Percentiles rank a stretch among this genome's conserved stretches.
Evolutionary conservation across 2,888 invertebrate species (phyloP).

Genomic region (Sinotaia quadrata): DNA sequence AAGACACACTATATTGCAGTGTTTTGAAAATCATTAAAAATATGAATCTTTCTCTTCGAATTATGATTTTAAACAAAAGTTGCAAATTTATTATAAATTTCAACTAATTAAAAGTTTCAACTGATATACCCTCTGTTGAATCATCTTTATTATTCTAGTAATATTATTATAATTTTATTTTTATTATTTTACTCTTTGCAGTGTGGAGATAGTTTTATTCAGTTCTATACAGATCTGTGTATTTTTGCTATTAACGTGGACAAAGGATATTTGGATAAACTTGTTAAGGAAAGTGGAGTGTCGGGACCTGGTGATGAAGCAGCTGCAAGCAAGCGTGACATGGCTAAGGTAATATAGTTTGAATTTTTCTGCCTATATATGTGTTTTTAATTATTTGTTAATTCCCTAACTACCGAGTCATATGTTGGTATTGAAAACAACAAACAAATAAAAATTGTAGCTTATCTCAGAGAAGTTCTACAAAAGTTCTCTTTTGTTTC

Average conservation of each 20-base stretch:
- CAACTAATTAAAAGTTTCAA: not conserved
- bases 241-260: slow-evolving; percentile 65
- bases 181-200: slow-evolving; percentile 41
- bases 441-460: too few species aligned
- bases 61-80: not conserved
- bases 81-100: not conserved
- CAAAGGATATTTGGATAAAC: slow-evolving; percentile 60
- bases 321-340: slow-evolving; percentile 33
- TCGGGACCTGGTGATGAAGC: slow-evolving; percentile 44
- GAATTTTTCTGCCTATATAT: not conserved
- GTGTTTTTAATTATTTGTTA: too few species aligned
- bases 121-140: not conserved
- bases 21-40: not conserved
- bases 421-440: too few species aligned
- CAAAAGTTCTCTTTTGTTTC: too few species aligned
- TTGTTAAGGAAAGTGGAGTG: slow-evolving; percentile 42
- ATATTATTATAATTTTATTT: not conserved
- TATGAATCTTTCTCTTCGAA: not conserved
- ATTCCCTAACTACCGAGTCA: too few species aligned
- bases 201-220: slow-evolving; percentile 63
- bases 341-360: slow-evolving; percentile 36
- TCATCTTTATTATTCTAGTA: not conserved
- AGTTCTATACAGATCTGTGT: slow-evolving; percentile 62
- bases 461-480: too few species aligned
- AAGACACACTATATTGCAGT: not conserved